Base-by-base conservation (phyloP, 2,888 invertebrate genomes). In the Drosophila austrosaltans region DNA sequence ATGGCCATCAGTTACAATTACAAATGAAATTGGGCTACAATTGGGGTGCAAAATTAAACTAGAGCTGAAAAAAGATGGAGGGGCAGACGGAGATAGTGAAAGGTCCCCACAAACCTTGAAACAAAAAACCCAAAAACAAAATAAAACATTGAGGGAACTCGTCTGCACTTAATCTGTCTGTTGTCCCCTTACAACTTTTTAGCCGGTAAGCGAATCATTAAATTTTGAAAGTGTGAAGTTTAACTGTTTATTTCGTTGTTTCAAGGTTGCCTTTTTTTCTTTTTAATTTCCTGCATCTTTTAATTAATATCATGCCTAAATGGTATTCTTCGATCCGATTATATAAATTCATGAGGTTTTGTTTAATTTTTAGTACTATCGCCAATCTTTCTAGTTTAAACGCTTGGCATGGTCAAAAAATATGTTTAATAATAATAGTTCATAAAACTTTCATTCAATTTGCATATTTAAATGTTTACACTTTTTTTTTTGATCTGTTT, bases 191-290 rank as follows among this genome's bases (percentile, higher is more conserved):
- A 48, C 40, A 22, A 72, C 20, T 44, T 62, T 66, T 53, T 25
- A 8, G 72, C 62, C 72, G 62, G 62, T 28, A 60, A 53, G 53
- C 16, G n/a, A 72, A 63, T 66, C 66, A 72, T 75, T 76, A 63
- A 75, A 20, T 58, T 56, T 69, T 56, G 42, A 66, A 60, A 62
- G 54, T 67, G 72, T 77, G 62, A 42, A 76, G 66, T 28, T 54
- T 56, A 62, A 59, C 57, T n/a, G 40, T 59, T 59, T 25, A 4
- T 63, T 44, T 63, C 58, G 28, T 25, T 64, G 36, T 44, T 62
- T 77, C 86, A 77, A 85, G 86, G 81, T 77, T 75, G 60, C 36
- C 48, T 10, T 22, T 48, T 30, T 65, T 44, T 73, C 66, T 73
- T 53, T 39, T 62, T 20, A 54, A 63, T 42, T 57, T 32, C 40